phyloP scores from a whole-genome alignment of 2,888 invertebrate genomes.

The Tinea pellionella region DNA sequence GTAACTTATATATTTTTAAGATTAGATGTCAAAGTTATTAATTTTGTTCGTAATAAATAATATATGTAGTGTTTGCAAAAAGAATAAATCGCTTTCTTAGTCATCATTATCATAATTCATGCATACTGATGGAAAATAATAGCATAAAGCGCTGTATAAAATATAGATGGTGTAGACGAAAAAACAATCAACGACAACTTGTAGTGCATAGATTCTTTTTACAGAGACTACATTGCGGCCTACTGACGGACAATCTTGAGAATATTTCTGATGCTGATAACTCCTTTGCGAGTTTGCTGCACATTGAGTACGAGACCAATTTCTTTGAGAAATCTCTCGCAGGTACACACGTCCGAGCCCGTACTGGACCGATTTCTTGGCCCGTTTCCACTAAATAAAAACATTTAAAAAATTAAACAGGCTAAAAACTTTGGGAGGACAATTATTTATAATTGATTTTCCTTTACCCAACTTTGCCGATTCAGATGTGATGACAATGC shows the following conservation, averaged over 20 bases:
- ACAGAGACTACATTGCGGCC: conserved; percentile 56
- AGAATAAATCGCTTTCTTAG: no score
- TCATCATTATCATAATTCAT: no score
- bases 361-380: conserved; percentile 57
- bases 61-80: no score
- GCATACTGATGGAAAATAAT: no score
- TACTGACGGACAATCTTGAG: conserved; percentile 47
- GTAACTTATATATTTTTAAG: no score
- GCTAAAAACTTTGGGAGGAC: not conserved
- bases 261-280: conserved; percentile 57
- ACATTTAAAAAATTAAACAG: not conserved
- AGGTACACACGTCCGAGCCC: conserved; percentile 58
- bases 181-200: conserved; percentile 36
- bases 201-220: conserved; percentile 54
- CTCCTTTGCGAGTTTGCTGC: conserved; percentile 57
- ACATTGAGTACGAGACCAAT: conserved; percentile 56
- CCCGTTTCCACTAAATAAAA: conserved; percentile 45
- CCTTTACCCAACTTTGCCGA: conserved; percentile 51
- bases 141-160: not conserved
- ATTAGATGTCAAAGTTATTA: no score
- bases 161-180: not conserved
- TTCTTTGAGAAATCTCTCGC: conserved; percentile 60
- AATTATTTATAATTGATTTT: not conserved
- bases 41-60: no score
- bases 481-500: conserved; percentile 58